Base-by-base conservation (phyloP, 2,797 vertebrate species). In the Heterohyrax brucei region DNA sequence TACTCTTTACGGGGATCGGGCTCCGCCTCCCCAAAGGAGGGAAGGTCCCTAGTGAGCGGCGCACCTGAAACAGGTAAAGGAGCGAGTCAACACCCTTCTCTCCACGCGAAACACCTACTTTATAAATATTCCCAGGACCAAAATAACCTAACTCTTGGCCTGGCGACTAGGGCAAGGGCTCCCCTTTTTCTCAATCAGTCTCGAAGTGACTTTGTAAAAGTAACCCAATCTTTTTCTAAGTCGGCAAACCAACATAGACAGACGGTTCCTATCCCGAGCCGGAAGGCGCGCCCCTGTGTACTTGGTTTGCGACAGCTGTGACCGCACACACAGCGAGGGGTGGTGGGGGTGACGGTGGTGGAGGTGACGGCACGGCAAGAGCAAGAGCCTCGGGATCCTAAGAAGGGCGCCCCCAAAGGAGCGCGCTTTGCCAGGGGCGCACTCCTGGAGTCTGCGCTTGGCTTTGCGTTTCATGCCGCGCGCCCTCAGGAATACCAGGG, bases 51-150 rank as follows among this genome's bases (percentile, higher is more conserved):
- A 0, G 14, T 22, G 56, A 75, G 39, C 70, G n/a, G 77, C 93
- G 66, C 84, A 96, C 97, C 97, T 97, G 96, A 72, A 81, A 30
- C 97, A 97, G 97, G 97, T 97, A 95, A 92, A 94, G 80, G 83
- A 88, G 70, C 87, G 50, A 28, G 30, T 84, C 3, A 62, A 13
- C 84, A 68, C 50, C 56, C 46, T 72, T 39, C 3, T 4, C 83
- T 10, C 68, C 28, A 53, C 21, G 26, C 12, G 50, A 24, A 77
- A 44, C 80, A 85, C 85, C 96, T 92, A 92, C 68, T 61, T 79
- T 50, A 8, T 30, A 12, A 8, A 13, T 5, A 50, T 14, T 7
- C 22, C 21, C 53, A 28, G 66, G 83, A 33, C 19, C 56, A 73
- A 50, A 50, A 53, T 78, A 30, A 7, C n/a, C 10, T 39, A 73